These are phyloP conservation scores for Pycnonotus jocosus DNA, from an alignment of 2,113 vertebrate genomes.

Conservation along the genomic window DNA sequence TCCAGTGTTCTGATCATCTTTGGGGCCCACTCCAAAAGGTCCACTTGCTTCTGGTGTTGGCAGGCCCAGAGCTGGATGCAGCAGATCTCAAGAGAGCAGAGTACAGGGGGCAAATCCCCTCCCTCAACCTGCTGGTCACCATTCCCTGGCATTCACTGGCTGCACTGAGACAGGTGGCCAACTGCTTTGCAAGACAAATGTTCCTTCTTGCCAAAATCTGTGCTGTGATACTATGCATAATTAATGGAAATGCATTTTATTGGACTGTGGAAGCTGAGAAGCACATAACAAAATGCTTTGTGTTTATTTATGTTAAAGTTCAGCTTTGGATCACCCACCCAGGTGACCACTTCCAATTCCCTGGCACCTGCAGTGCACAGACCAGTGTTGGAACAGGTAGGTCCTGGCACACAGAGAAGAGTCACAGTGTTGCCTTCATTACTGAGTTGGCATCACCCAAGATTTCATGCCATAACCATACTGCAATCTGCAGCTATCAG, in stretches of 20 bases:
- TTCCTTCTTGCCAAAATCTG: neutral
- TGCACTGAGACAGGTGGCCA: neutral
- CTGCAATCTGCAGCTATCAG: neutral
- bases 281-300: neutral
- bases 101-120: neutral
- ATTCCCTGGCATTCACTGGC: neutral
- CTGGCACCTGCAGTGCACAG: neutral
- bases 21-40: accelerated
- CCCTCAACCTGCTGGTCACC: neutral
- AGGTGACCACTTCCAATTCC: neutral
- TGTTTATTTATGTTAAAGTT: neutral
- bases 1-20: accelerated
- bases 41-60: neutral
- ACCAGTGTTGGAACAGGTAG: neutral
- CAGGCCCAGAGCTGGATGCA: neutral
- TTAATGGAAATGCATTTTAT: neutral
- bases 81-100: neutral
- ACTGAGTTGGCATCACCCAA: neutral
- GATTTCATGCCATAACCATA: neutral
- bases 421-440: neutral
- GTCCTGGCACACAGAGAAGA: neutral
- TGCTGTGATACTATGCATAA: neutral
- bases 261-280: neutral
- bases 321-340: neutral
- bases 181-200: neutral